Evolutionary conservation across 2,113 vertebrate genomes (phyloP).

Genomic region (Albula glossodonta): DNA sequence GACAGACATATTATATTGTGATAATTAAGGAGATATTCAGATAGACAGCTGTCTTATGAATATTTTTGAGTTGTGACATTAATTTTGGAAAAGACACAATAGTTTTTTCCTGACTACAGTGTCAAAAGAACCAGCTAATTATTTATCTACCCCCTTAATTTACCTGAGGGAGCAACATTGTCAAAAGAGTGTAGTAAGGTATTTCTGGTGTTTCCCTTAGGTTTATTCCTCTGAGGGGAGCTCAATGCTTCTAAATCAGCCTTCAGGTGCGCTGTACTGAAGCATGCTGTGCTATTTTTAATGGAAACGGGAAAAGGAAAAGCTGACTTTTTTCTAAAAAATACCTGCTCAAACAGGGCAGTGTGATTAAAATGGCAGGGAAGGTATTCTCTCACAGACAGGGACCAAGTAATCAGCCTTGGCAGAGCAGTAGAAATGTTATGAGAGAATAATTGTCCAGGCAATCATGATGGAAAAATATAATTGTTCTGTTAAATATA

Average conservation of each 20-base stretch:
- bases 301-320: slow-evolving; percentile 13
- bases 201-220: background rate
- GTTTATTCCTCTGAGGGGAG: background rate
- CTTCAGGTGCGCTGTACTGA: background rate
- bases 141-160: background rate
- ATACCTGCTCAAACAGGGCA: background rate
- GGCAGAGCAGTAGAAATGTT: background rate
- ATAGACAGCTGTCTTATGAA: background rate
- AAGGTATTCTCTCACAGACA: background rate
- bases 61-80: background rate
- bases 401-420: background rate
- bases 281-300: background rate
- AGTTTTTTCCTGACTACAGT: background rate
- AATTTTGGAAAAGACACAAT: background rate
- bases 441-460: background rate
- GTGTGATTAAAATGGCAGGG: slow-evolving; percentile 24
- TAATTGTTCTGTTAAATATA: background rate
- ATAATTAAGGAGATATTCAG: background rate
- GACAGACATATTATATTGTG: background rate
- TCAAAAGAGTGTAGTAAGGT: background rate
- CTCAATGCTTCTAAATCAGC: background rate
- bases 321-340: background rate
- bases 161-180: background rate
- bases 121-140: background rate
- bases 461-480: background rate